phyloP scores from a whole-genome alignment of 2,888 invertebrate species.

The Syrista parreyssii region DNA sequence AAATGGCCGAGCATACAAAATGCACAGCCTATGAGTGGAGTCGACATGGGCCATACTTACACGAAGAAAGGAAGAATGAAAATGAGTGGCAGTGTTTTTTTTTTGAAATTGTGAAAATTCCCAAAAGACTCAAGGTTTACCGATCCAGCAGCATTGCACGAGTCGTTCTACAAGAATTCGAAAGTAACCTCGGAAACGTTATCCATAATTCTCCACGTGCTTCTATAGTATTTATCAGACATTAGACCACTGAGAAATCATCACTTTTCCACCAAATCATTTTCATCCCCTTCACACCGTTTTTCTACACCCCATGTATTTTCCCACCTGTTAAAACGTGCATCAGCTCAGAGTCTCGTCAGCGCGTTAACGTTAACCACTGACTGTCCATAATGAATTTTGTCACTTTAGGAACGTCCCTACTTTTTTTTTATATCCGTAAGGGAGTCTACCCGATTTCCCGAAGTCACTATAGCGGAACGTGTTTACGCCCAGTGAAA shows the following conservation, averaged over 20 bases:
- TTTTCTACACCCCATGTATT: not conserved
- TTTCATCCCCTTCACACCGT: not conserved
- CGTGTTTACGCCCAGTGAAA: slow-evolving; percentile 54
- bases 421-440: not conserved
- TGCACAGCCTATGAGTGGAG: slow-evolving; percentile 29
- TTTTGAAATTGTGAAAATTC: not conserved
- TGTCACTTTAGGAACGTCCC: not conserved
- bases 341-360: not conserved
- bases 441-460: not conserved
- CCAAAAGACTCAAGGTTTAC: not conserved
- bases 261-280: not conserved
- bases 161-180: not conserved
- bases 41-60: not conserved
- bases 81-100: not conserved
- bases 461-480: slow-evolving; percentile 8
- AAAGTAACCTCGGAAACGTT: not conserved
- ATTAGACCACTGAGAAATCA: not conserved
- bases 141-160: not conserved
- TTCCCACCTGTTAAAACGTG: not conserved
- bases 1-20: slow-evolving; percentile 25
- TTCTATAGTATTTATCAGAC: not conserved
- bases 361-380: not conserved
- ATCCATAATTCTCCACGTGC: not conserved
- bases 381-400: not conserved
- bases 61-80: not conserved